Percentiles rank a stretch among this genome's conserved stretches.
phyloP scores from a whole-genome alignment of 2,113 vertebrate genomes.

The Syngnathus scovelli region DNA sequence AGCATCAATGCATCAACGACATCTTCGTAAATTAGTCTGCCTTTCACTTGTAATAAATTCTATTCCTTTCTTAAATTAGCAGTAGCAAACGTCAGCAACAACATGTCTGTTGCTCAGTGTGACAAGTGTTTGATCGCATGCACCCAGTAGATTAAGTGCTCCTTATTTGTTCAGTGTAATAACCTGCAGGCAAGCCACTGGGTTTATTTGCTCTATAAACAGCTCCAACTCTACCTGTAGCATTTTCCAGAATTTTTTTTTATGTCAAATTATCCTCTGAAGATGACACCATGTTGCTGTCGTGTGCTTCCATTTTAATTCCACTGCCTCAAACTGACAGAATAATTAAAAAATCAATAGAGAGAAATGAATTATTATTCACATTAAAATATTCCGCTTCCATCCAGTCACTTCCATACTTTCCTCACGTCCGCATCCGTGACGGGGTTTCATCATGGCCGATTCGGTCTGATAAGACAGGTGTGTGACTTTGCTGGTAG shows the following conservation, averaged over 20 bases:
- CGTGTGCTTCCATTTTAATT: neutral
- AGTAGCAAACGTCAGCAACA: neutral
- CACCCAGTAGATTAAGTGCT: constrained; percentile 6
- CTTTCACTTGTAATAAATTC: neutral
- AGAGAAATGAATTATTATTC: neutral
- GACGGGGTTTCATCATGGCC: neutral
- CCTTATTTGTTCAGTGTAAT: constrained; percentile 41
- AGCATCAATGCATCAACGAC: no score
- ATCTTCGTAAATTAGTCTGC: no score
- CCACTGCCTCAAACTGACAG: neutral
- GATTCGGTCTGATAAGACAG: neutral
- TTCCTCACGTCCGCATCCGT: neutral
- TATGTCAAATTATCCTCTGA: neutral
- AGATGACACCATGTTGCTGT: neutral
- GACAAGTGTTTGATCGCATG: constrained; percentile 23
- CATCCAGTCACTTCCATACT: neutral
- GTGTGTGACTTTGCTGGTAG: constrained; percentile 7
- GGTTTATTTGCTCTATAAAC: constrained; percentile 43
- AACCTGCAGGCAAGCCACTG: constrained; percentile 3
- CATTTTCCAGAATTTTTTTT: neutral
- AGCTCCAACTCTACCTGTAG: neutral
- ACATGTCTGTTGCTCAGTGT: neutral
- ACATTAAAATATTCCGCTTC: neutral
- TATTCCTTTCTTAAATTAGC: neutral
- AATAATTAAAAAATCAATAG: neutral